phyloP scores from a whole-genome alignment of 2,113 vertebrate species.

The Pyxicephalus adspersus region DNA sequence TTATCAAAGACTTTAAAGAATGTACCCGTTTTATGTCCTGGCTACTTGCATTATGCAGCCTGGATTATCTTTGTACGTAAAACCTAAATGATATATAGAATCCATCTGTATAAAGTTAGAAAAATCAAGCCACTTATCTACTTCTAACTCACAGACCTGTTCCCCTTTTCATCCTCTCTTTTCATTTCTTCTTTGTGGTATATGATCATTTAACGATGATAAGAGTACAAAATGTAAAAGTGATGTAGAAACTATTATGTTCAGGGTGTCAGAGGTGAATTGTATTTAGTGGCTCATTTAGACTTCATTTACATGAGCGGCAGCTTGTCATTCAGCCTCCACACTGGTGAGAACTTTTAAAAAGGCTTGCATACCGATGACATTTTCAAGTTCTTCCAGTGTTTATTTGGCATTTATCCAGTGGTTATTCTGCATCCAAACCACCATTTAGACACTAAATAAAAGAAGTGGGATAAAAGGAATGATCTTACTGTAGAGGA shows the following conservation, averaged over 20 bases:
- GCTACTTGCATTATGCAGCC: neutral
- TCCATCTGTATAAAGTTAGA: slow-evolving; percentile 25
- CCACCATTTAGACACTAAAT: too few species aligned
- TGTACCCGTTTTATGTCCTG: slow-evolving; percentile 1
- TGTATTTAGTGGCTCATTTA: neutral
- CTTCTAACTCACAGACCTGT: neutral
- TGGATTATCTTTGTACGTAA: neutral
- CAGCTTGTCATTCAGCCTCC: too few species aligned
- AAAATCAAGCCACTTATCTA: neutral
- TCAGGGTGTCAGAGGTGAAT: neutral
- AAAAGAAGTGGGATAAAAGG: too few species aligned
- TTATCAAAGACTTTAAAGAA: slow-evolving; percentile 23
- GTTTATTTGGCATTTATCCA: too few species aligned
- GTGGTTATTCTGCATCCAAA: too few species aligned
- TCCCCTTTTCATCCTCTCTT: neutral
- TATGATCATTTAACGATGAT: neutral
- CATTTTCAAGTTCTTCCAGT: too few species aligned
- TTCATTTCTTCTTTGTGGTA: neutral
- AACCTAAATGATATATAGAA: neutral
- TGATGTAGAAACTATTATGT: neutral
- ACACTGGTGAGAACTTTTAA: too few species aligned
- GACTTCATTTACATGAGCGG: too few species aligned
- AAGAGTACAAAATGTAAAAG: neutral
- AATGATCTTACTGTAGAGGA: too few species aligned
- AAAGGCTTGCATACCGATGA: too few species aligned